Conservation (phyloP, 2,888 invertebrate genomes). For the Oxystoma pomonae region DNA sequence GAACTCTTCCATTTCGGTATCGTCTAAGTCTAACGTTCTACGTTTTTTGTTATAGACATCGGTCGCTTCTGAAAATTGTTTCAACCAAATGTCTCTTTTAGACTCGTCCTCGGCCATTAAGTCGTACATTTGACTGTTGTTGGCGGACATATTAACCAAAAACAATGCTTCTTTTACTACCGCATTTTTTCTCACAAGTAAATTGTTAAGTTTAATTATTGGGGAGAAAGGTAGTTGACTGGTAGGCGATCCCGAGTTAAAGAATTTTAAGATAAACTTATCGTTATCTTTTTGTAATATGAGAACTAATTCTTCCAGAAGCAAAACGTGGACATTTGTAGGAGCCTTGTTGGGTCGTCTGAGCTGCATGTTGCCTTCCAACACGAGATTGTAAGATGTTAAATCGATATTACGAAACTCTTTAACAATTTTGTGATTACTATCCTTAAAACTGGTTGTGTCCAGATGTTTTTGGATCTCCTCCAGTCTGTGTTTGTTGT, state of each 20-base stretch:
- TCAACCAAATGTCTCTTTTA: slow-evolving; percentile 65
- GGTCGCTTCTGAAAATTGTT: slow-evolving; percentile 33
- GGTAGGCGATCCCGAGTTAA: slow-evolving; percentile 49
- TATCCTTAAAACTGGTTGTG: slow-evolving; percentile 63
- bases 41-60: slow-evolving; percentile 28
- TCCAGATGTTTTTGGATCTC: slow-evolving; percentile 75
- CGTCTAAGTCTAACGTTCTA: neutral
- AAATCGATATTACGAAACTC: slow-evolving; percentile 8
- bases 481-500: slow-evolving; percentile 64
- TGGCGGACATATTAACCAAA: slow-evolving; percentile 69
- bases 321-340: slow-evolving; percentile 73
- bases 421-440: slow-evolving; percentile 51
- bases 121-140: slow-evolving; percentile 76
- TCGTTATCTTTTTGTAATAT: slow-evolving; percentile 81
- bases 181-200: slow-evolving; percentile 78
- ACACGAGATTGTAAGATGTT: slow-evolving; percentile 65
- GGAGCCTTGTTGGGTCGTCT: slow-evolving; percentile 68
- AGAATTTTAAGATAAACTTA: slow-evolving; percentile 71
- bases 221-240: slow-evolving; percentile 53
- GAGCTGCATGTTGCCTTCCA: slow-evolving; percentile 81
- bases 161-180: slow-evolving; percentile 77
- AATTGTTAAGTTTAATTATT: slow-evolving; percentile 75
- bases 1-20: neutral
- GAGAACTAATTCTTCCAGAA: slow-evolving; percentile 80
- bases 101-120: slow-evolving; percentile 72